A percentile compares a stretch with the other conserved stretches of the same genome.
Conservation (phyloP, 1,140 invertebrate species). For the Magallana ariakensis region DNA sequence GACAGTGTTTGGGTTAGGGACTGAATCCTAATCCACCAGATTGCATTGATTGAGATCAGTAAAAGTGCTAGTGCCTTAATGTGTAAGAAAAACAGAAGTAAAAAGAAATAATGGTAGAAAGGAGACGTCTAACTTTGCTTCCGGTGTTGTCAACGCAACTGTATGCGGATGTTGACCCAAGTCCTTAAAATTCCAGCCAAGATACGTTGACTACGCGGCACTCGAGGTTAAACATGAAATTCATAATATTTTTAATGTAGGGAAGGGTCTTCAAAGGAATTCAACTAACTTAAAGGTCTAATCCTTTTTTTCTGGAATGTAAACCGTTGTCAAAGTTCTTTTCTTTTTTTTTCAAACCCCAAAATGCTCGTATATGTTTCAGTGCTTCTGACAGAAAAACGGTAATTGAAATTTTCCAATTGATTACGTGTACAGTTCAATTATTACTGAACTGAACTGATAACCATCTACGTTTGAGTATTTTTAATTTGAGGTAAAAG, state of each 20-base stretch:
- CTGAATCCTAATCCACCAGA: too few species aligned
- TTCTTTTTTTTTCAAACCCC: neutral
- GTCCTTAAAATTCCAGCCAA: conserved; percentile 9
- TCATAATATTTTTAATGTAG: neutral
- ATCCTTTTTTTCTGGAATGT: neutral
- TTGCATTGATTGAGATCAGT: too few species aligned
- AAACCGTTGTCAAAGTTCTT: neutral
- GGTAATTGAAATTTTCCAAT: neutral
- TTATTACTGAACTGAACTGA: neutral
- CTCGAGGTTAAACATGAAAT: neutral
- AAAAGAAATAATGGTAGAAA: too few species aligned
- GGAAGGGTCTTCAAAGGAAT: neutral
- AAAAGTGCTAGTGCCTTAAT: too few species aligned
- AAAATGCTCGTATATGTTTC: neutral
- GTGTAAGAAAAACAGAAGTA: too few species aligned
- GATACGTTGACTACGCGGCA: too few species aligned
- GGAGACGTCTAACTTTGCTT: neutral
- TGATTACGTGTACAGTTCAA: neutral
- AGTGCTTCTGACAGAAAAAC: neutral
- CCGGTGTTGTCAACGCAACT: neutral
- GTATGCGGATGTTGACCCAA: neutral
- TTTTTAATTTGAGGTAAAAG: neutral
- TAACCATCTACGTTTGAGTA: neutral
- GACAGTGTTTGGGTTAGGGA: too few species aligned
- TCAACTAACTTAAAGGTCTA: neutral